Percentiles rank a stretch among this genome's conserved stretches.
Evolutionary conservation across 2,888 invertebrate genomes (phyloP).

Genomic region (Drosophila parthenogenetica): DNA sequence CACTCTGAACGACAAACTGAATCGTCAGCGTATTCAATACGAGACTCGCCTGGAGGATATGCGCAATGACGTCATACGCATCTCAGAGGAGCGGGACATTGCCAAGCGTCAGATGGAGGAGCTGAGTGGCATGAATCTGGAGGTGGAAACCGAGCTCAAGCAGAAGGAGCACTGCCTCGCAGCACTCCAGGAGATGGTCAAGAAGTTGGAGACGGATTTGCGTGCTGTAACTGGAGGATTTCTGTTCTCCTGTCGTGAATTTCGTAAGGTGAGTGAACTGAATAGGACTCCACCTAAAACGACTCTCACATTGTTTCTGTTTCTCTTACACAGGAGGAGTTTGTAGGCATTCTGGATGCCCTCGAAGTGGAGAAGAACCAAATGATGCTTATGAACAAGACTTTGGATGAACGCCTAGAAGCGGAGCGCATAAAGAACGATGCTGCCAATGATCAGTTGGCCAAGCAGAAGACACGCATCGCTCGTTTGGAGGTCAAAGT

Average conservation of each 20-base stretch:
- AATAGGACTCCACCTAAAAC: not conserved
- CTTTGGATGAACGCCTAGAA: constrained; percentile 71
- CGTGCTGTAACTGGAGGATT: constrained; percentile 83
- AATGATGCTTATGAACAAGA: constrained; percentile 71
- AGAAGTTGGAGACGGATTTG: constrained; percentile 81
- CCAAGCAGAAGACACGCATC: constrained; percentile 81
- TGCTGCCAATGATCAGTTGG: constrained; percentile 66
- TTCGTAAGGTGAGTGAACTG: constrained; percentile 77
- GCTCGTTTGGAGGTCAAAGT: constrained; percentile 81
- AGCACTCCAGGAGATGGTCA: constrained; percentile 64
- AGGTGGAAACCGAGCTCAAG: constrained; percentile 64
- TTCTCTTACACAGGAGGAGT: constrained; percentile 77
- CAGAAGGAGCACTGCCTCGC: constrained; percentile 69
- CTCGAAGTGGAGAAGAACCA: constrained; percentile 83
- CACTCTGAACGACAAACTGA: constrained; percentile 86
- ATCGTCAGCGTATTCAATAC: constrained; percentile 75
- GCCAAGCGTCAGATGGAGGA: constrained; percentile 70
- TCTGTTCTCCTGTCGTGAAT: constrained; percentile 83
- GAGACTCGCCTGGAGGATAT: constrained; percentile 79
- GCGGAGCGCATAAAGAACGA: constrained; percentile 73
- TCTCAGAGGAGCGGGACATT: constrained; percentile 65
- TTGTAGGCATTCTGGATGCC: constrained; percentile 81
- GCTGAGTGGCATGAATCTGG: constrained; percentile 73
- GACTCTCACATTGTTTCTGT: no score
- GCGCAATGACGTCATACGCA: constrained; percentile 61